Conservation (phyloP, 2,113 vertebrate genomes). For the Uria lomvia region DNA sequence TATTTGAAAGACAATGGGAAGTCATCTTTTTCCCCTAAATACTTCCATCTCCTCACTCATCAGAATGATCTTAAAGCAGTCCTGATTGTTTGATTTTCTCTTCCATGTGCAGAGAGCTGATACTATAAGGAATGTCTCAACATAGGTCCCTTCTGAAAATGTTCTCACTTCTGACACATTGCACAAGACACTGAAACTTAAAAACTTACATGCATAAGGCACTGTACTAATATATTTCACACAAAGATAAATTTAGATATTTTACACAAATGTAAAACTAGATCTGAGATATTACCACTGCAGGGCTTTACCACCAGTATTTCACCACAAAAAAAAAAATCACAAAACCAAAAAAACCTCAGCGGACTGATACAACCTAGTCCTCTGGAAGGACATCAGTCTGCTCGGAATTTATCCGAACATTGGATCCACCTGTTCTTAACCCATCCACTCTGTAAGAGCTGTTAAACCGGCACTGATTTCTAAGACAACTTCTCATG, state of each 20-base stretch:
- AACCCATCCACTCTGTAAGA: neutral
- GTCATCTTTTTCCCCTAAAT: neutral
- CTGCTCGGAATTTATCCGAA: neutral
- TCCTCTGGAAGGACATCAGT: neutral
- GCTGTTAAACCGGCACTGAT: neutral
- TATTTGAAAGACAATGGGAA: neutral
- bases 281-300: neutral
- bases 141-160: neutral
- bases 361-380: accelerated
- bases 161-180: neutral
- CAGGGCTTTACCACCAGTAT: neutral
- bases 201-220: neutral
- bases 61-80: neutral
- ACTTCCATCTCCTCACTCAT: neutral
- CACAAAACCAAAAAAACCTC: neutral
- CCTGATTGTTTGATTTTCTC: neutral
- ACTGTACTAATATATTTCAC: neutral
- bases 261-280: neutral
- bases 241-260: neutral
- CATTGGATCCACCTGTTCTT: neutral
- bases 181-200: neutral
- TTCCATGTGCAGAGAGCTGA: neutral
- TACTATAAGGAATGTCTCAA: neutral
- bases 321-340: neutral
- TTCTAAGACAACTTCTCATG: neutral